These are phyloP conservation scores for Cotesia typhae DNA, from an alignment of 1,140 invertebrate species.

Conservation along the genomic window DNA sequence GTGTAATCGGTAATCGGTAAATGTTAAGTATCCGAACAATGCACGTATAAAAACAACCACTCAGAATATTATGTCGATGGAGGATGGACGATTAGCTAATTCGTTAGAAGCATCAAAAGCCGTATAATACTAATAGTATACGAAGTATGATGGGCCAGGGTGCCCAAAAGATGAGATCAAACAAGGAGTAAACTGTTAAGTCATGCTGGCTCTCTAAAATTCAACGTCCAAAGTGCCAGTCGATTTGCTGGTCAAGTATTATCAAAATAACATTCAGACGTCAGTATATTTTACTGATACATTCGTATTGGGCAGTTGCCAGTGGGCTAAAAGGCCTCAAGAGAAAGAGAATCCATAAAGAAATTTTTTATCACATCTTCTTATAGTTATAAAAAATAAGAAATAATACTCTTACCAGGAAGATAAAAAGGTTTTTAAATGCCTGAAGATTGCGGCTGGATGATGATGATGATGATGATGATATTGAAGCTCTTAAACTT, in stretches of 20 bases:
- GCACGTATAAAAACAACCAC: too few species aligned
- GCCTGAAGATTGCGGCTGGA: background rate
- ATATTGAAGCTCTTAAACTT: constrained; percentile 31
- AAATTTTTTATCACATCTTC: background rate
- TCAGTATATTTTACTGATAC: background rate
- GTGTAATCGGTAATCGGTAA: background rate
- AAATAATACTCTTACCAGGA: background rate
- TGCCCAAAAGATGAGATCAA: constrained; percentile 7
- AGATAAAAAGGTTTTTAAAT: background rate
- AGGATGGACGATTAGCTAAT: constrained; percentile 54
- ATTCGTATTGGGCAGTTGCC: background rate
- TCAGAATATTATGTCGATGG: constrained; percentile 44
- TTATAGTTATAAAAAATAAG: too few species aligned
- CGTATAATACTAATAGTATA: background rate
- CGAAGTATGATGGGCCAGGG: background rate
- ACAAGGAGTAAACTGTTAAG: background rate
- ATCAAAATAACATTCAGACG: constrained; percentile 15
- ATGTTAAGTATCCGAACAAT: too few species aligned
- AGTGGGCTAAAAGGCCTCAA: background rate
- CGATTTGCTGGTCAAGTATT: background rate
- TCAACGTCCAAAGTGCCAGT: constrained; percentile 5
- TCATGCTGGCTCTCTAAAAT: constrained; percentile 17
- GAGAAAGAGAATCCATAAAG: constrained; percentile 12
- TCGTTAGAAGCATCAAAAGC: constrained; percentile 35
- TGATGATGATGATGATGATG: background rate